Conservation (phyloP, 37 sponge, comb jelly and placozoan genomes). For the Ephydatia muelleri region DNA sequence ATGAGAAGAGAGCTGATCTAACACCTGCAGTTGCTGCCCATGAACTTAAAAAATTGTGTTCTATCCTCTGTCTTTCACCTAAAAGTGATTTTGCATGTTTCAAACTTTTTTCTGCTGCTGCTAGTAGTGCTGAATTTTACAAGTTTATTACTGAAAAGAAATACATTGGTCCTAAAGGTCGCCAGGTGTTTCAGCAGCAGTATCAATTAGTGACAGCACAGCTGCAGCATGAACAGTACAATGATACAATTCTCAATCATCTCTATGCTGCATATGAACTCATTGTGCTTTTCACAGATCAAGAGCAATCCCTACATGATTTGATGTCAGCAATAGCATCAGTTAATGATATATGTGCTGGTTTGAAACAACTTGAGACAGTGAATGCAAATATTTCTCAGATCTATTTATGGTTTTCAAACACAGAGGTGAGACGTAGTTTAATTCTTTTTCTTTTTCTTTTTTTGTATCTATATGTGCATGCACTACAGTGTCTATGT, state of each 20-base stretch:
- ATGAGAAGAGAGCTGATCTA: conserved; percentile 28
- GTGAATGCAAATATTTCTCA: conserved; percentile 82
- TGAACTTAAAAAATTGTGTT: conserved; percentile 34
- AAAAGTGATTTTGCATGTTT: conserved; percentile 8
- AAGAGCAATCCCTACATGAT: conserved; percentile 29
- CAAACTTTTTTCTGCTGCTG: conserved; percentile 52
- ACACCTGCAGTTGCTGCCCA: conserved; percentile 55
- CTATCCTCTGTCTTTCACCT: conserved; percentile 22
- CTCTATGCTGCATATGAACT: conserved; percentile 78
- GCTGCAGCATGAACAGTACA: conserved; percentile 89
- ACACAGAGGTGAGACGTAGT: conserved; percentile 79
- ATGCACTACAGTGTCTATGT: neutral
- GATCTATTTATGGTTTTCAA: conserved; percentile 87
- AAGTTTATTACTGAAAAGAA: conserved; percentile 66
- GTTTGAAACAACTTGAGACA: conserved; percentile 41
- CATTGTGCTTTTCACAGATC: conserved; percentile 76
- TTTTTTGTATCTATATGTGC: no score
- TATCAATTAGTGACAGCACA: conserved; percentile 76
- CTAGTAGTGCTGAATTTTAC: conserved; percentile 70
- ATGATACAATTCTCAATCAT: conserved; percentile 85
- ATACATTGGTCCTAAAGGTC: conserved; percentile 51
- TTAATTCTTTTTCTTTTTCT: no score
- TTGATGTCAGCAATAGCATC: conserved; percentile 63
- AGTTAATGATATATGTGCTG: conserved; percentile 35
- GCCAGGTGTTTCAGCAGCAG: conserved; percentile 59